Evolutionary conservation across 2,113 vertebrate genomes (phyloP).

Genomic region (Petromus typicus): DNA sequence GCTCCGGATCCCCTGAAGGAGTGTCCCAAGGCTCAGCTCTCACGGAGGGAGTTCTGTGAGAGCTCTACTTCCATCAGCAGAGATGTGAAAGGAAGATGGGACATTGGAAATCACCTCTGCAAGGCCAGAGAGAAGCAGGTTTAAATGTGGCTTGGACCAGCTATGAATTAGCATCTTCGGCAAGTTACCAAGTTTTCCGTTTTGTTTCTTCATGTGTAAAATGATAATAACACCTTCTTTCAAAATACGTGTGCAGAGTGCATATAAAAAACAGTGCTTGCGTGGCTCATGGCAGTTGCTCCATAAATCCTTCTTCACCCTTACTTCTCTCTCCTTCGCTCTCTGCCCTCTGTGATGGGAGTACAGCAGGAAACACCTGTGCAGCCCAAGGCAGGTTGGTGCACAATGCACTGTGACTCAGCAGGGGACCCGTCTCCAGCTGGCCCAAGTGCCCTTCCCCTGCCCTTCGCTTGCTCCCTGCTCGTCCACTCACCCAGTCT

Average conservation of each 20-base stretch:
- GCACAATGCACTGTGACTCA: not conserved
- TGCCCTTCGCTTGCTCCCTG: not conserved
- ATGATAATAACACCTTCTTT: conserved; percentile 41
- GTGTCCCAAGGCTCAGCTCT: not conserved
- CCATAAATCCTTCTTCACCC: not conserved
- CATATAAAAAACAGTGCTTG: not conserved
- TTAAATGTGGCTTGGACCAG: not conserved
- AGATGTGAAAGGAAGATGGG: not conserved
- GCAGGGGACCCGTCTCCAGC: not conserved
- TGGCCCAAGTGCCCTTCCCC: not conserved
- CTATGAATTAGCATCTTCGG: not conserved
- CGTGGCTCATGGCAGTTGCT: not conserved
- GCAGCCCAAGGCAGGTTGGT: not conserved
- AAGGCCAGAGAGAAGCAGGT: not conserved
- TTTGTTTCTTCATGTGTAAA: not conserved
- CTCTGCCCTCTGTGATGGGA: not conserved
- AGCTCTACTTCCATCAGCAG: not conserved
- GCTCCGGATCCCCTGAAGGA: not conserved
- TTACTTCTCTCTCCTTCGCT: not conserved
- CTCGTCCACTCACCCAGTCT: not conserved
- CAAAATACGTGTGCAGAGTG: not conserved
- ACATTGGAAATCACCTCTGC: not conserved
- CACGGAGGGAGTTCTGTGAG: not conserved
- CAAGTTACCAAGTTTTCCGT: not conserved
- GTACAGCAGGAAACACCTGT: conserved; percentile 50